A percentile compares a stretch with the other conserved stretches of the same genome.
These are phyloP conservation scores for Phyllotreta striolata DNA, from an alignment of 2,888 invertebrate species.

Conservation along the genomic window DNA sequence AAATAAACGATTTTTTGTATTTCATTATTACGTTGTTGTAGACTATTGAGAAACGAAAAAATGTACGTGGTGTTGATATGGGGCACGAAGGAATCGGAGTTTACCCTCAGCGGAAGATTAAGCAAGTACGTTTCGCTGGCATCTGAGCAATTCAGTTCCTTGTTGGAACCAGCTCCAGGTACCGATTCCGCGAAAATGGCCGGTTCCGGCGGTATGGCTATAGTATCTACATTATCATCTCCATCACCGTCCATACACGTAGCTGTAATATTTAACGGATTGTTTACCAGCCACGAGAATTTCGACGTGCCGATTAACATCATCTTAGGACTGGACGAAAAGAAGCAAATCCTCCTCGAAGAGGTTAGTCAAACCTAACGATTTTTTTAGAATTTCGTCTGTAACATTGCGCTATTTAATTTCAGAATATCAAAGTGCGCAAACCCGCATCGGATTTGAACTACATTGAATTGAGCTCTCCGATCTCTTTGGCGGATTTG, in stretches of 20 bases:
- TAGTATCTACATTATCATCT: slow-evolving; percentile 82
- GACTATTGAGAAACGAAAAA: slow-evolving; percentile 77
- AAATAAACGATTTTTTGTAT: not conserved
- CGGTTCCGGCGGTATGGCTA: slow-evolving; percentile 83
- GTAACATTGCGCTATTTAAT: slow-evolving; percentile 36
- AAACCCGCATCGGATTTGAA: slow-evolving; percentile 82
- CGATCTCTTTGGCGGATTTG: slow-evolving; percentile 78
- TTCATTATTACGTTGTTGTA: not conserved
- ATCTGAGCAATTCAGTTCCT: slow-evolving; percentile 82
- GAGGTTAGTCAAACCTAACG: slow-evolving; percentile 66
- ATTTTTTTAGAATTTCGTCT: slow-evolving; percentile 3
- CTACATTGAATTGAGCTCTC: slow-evolving; percentile 79
- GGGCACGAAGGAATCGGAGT: slow-evolving; percentile 75
- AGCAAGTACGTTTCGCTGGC: slow-evolving; percentile 78
- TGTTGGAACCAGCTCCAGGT: slow-evolving; percentile 73
- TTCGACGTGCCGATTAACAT: slow-evolving; percentile 75
- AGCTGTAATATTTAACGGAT: slow-evolving; percentile 82
- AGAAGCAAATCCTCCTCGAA: slow-evolving; percentile 73
- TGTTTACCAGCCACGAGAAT: slow-evolving; percentile 72
- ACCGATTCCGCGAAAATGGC: slow-evolving; percentile 65
- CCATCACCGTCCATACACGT: slow-evolving; percentile 83
- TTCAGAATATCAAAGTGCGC: slow-evolving; percentile 69
- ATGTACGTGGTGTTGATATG: slow-evolving; percentile 81
- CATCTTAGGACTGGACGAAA: slow-evolving; percentile 74
- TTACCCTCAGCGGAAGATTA: slow-evolving; percentile 76